Base-by-base conservation (phyloP, 1,140 invertebrate genomes). In the Cyclina sinensis region DNA sequence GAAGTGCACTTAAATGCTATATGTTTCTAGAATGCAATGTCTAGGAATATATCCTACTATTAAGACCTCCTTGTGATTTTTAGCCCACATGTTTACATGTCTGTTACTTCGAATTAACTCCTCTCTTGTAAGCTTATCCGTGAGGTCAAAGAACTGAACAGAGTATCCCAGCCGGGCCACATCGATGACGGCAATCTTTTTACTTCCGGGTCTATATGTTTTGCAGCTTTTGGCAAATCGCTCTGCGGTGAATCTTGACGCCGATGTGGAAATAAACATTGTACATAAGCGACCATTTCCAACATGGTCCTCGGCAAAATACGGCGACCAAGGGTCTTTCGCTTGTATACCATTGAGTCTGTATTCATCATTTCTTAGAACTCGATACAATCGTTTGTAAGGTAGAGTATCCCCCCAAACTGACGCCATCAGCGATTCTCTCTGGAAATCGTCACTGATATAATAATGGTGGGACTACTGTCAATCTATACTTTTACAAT, bases 311-410 rank as follows among this genome's bases (percentile, higher is more conserved):
- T 62, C 57, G 3, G 27, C 24, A 4, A 24, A 62, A 27, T 27
- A 27, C 4, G 24, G 7, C 27, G 57, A 62, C 57, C 57, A 62
- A 11, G 57, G 57, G 27, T 62, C 57, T 62, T 62, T 62, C 24
- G 57, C 57, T 62, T 62, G 57, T 62, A 62, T 62, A 62, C 57
- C 57, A 62, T 1, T 7, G 18, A 62, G 18, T 62, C 21, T 24
- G 57, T 62, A 27, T 62, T 62, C 57, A 62, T 62, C 57, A 62
- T 27, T n/a, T 62, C 57, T 62, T n/a, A 62, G 7, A 24, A 62
- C 57, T 5, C 57, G 57, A 27, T 62, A 62, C 24, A 62, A 14
- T 14, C 21, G 24, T 14, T n/a, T 62, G 14, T 62, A 62, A 1
- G 57, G 57, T 27, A 27, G 1, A 11, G 27, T 4, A 1, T 62